phyloP scores from a whole-genome alignment of 2,113 vertebrate species.

The Narcine bancroftii region DNA sequence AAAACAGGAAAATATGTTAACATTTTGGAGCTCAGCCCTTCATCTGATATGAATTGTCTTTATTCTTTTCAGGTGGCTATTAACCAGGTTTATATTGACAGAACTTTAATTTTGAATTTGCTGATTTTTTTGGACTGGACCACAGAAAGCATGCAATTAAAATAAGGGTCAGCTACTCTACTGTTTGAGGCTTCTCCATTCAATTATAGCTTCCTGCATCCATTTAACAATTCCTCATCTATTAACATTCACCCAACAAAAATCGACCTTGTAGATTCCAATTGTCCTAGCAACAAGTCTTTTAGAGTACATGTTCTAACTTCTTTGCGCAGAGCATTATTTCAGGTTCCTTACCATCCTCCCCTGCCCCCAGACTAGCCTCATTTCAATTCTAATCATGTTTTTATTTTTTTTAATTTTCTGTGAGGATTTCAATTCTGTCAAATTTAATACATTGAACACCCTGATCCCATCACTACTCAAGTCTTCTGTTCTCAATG shows the following conservation, averaged over 20 bases:
- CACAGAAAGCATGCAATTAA: background rate
- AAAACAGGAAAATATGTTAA: background rate
- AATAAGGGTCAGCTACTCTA: background rate
- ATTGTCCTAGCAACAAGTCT: background rate
- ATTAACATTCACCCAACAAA: background rate
- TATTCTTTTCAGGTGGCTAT: background rate
- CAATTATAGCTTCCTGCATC: background rate
- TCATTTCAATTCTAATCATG: background rate
- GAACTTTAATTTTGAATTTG: background rate
- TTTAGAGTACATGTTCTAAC: background rate
- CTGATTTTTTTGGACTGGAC: background rate
- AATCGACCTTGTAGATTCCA: background rate
- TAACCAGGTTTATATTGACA: background rate
- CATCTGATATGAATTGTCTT: background rate
- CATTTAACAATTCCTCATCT: background rate
- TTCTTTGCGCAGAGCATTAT: background rate
- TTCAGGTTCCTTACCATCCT: too few species aligned
- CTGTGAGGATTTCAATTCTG: background rate
- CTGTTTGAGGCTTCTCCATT: background rate
- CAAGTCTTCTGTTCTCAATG: too few species aligned
- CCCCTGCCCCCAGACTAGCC: background rate
- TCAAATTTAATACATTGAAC: background rate
- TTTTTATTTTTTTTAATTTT: background rate
- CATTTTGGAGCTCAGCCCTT: background rate
- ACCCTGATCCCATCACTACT: background rate